Evolutionary conservation across 92 coral and sea anemone genomes (phyloP), one percentile per base, ranked within the genome.

Genomic region (Anthopleura xanthogrammica): DNA sequence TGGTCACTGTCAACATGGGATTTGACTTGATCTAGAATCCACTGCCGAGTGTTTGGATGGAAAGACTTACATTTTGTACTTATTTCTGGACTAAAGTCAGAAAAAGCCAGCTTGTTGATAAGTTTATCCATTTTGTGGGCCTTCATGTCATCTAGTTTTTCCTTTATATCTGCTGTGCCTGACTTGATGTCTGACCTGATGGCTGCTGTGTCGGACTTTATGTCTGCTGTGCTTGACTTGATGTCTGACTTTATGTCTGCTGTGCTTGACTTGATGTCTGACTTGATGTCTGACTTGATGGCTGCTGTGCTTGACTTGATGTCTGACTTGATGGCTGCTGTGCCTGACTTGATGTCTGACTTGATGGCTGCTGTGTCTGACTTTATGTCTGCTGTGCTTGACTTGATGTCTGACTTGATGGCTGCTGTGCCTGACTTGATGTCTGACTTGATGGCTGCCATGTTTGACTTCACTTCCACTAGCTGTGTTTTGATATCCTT

Each of bases 11-110:
- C 60, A 29, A 75, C 12, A 74, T 60, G 68, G 42, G 70, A 29
- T 42, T 78, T 72, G 14, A 85, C 77, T 41, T 85, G 50, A 54
- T 56, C 58, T 48, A 85, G 52, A 39, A 85, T n/a, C 88, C 88
- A 85, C 39, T 65, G 76, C 4, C 88, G 83, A 52, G 88, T 79
- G 64, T 68, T 72, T 52, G 52, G 68, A 41, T 85, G 68, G 55
- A 60, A 22, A 12, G 22, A 17, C 29, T 62, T 8, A 52, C 73
- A 74, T 6, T 22, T 3, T 11, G 10, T 10, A 6, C 22, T 2
- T 16, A 77, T 48, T 4, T 12, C 16, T 7, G 0, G 16, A 2
- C 19, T 50, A 24, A 77, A 77, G 55, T 77, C 80, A 16, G 29
- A 56, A 1, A 13, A 0, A 12, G 80, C 0, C 2, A 77, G 80